Evolutionary conservation across 2,113 vertebrate species (phyloP).

Genomic region (Myiopsitta monachus): DNA sequence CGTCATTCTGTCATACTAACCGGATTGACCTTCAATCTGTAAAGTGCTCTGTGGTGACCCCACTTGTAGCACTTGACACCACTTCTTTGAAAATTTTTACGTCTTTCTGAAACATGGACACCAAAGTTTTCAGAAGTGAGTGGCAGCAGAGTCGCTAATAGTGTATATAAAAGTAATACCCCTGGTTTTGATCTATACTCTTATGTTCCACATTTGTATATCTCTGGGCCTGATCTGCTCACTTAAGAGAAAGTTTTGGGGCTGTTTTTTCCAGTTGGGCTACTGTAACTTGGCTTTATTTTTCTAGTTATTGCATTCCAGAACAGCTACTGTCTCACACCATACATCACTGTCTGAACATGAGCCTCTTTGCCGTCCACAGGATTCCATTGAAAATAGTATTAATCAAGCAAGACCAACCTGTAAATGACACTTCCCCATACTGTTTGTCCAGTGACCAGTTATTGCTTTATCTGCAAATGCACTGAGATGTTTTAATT

Average conservation of each 20-base stretch:
- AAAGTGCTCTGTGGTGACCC: conserved; percentile 5
- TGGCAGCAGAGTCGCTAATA: background rate
- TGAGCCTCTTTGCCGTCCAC: background rate
- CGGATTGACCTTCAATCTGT: background rate
- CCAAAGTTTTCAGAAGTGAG: background rate
- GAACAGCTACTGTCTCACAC: background rate
- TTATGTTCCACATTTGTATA: background rate
- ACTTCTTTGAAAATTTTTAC: background rate
- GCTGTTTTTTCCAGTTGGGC: background rate
- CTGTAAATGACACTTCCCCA: background rate
- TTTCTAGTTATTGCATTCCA: background rate
- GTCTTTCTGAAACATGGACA: background rate
- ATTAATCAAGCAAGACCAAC: background rate
- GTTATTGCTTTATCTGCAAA: background rate
- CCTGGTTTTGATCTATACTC: background rate
- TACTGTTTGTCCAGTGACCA: background rate
- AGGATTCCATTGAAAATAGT: background rate
- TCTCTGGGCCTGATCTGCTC: background rate
- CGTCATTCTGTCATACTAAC: background rate
- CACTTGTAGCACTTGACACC: background rate
- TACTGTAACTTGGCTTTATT: background rate
- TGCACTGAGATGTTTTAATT: background rate
- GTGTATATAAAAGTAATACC: background rate
- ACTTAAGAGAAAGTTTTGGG: background rate
- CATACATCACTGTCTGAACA: background rate